These are phyloP conservation scores for Dromius quadrimaculatus DNA, from an alignment of 2,888 invertebrate genomes.

Conservation along the genomic window DNA sequence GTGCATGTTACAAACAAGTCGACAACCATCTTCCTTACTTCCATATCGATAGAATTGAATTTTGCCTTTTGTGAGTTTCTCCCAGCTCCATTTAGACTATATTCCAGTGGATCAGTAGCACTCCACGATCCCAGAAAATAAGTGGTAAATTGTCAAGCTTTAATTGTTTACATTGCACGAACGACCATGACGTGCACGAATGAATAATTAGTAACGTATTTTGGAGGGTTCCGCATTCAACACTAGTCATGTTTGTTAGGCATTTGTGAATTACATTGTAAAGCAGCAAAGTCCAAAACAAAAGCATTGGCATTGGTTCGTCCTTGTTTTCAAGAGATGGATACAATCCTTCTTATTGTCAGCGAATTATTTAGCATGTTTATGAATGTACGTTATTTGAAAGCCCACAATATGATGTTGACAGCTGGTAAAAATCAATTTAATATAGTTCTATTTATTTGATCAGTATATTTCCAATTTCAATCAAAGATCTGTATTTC, in stretches of 20 bases:
- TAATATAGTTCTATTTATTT: too few species aligned
- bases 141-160: constrained; percentile 41
- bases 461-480: too few species aligned
- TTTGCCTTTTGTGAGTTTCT: neutral
- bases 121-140: constrained; percentile 21
- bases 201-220: constrained; percentile 31
- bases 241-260: neutral
- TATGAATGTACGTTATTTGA: constrained; percentile 39
- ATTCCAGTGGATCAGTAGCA: constrained; percentile 1
- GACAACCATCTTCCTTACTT: neutral
- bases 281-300: neutral
- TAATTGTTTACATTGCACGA: constrained; percentile 42
- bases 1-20: neutral
- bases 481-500: constrained; percentile 32
- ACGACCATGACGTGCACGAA: constrained; percentile 32
- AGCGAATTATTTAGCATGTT: constrained; percentile 22
- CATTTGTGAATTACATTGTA: constrained; percentile 1
- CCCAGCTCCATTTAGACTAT: neutral
- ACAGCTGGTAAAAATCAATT: constrained; percentile 36
- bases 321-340: neutral
- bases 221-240: constrained; percentile 9
- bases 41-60: neutral
- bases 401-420: constrained; percentile 22
- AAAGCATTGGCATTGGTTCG: neutral
- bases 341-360: constrained; percentile 18